A percentile compares a stretch with the other conserved stretches of the same genome.
These are phyloP conservation scores for Dolichopus griseipennis DNA, from an alignment of 2,888 invertebrate species.

Conservation along the genomic window DNA sequence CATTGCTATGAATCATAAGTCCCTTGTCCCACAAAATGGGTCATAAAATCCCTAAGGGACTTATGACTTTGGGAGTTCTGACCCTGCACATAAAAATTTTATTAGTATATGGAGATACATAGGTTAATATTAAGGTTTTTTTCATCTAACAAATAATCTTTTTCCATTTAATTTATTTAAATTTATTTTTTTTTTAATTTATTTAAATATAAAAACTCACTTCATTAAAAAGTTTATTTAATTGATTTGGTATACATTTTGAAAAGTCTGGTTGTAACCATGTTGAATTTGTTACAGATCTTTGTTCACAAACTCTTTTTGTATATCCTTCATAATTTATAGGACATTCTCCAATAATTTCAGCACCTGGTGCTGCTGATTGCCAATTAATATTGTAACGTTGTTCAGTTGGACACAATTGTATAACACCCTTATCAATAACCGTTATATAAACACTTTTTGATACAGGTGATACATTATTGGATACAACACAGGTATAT, in stretches of 20 bases:
- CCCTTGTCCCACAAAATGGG: too few species aligned
- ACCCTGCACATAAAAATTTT: too few species aligned
- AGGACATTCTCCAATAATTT: conserved; percentile 57
- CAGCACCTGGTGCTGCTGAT: conserved; percentile 64
- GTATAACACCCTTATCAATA: conserved; percentile 51
- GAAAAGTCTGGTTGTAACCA: conserved; percentile 74
- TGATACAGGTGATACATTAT: conserved; percentile 48
- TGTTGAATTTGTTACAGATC: conserved; percentile 54
- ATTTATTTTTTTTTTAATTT: too few species aligned
- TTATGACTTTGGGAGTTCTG: too few species aligned
- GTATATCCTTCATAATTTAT: conserved; percentile 48
- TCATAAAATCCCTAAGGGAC: too few species aligned
- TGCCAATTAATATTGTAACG: conserved; percentile 56
- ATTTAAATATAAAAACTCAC: conserved; percentile 41
- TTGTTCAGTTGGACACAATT: conserved; percentile 49
- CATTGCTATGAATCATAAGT: too few species aligned
- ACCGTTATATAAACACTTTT: conserved; percentile 58
- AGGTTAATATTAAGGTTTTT: too few species aligned
- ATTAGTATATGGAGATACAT: too few species aligned
- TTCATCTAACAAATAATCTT: too few species aligned
- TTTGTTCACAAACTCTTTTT: conserved; percentile 50
- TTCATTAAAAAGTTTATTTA: conserved; percentile 55
- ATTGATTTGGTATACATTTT: conserved; percentile 56
- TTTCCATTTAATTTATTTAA: too few species aligned
- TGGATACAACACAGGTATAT: conserved; percentile 64